A percentile compares a stretch with the other conserved stretches of the same genome.
phyloP scores from a whole-genome alignment of 2,797 vertebrate genomes.

The Steatocranus sp. region DNA sequence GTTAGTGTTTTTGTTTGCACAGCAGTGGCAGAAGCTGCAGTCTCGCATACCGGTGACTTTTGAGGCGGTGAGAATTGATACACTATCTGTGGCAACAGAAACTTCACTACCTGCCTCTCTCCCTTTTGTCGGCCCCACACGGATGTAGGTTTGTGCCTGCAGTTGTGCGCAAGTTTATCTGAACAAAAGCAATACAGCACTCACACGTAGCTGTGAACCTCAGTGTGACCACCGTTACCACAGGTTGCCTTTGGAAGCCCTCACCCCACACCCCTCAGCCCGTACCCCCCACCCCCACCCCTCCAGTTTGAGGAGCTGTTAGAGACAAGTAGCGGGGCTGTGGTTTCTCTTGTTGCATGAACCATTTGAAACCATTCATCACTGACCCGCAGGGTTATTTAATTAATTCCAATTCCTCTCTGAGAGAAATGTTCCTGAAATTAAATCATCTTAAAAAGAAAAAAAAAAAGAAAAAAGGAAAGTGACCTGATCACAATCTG shows the following conservation, averaged over 20 bases:
- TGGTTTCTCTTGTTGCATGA: not conserved
- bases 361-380: not conserved
- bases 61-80: constrained; percentile 63
- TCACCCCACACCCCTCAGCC: too few species aligned
- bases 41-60: constrained; percentile 52
- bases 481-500: not conserved
- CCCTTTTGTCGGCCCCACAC: not conserved
- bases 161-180: not conserved
- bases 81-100: constrained; percentile 61
- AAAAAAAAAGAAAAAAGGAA: not conserved
- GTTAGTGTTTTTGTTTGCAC: constrained; percentile 46
- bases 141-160: constrained; percentile 26
- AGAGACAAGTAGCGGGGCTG: not conserved
- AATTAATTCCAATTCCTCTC: not conserved
- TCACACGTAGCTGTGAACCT: constrained; percentile 40
- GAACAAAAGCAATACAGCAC: constrained; percentile 1
- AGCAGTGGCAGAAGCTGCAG: constrained; percentile 47
- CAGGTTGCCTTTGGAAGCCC: constrained; percentile 30
- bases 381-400: not conserved
- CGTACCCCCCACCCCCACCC: not conserved
- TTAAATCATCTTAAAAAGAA: not conserved
- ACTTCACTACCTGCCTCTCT: constrained; percentile 32
- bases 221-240: constrained; percentile 59
- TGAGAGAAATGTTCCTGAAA: not conserved
- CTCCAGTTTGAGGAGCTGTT: not conserved